Conservation (phyloP, 2,888 invertebrate genomes). For the Rhorus exstirpatorius region DNA sequence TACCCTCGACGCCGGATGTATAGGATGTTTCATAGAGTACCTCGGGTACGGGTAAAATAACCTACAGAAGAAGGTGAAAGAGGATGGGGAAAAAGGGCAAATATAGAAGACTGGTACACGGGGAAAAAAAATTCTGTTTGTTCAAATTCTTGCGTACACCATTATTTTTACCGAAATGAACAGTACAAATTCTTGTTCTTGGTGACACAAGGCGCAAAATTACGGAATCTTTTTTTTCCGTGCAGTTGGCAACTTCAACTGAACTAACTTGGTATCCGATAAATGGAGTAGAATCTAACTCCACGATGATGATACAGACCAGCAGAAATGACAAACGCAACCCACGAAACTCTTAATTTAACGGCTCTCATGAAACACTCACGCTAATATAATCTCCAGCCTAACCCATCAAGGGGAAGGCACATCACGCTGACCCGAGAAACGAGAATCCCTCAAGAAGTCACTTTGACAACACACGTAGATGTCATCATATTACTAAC, state of each 20-base stretch:
- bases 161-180: too few species aligned
- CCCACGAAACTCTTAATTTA: conserved; percentile 35
- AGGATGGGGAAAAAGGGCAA: background rate
- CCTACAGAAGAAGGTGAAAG: conserved; percentile 14
- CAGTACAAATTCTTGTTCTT: too few species aligned
- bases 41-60: conserved; percentile 13
- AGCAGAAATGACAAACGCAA: conserved; percentile 23
- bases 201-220: too few species aligned
- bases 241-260: conserved; percentile 54
- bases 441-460: conserved; percentile 1
- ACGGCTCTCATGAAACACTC: conserved; percentile 25
- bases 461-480: background rate
- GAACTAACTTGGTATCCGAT: conserved; percentile 48
- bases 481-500: background rate
- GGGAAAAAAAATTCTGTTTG: too few species aligned
- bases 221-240: too few species aligned
- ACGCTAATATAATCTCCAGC: background rate
- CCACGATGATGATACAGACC: conserved; percentile 19
- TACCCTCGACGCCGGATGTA: conserved; percentile 63
- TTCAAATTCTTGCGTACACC: too few species aligned
- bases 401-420: background rate
- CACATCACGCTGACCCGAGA: background rate
- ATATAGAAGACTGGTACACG: conserved; percentile 21
- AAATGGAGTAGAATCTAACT: background rate
- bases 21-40: conserved; percentile 66